Evolutionary conservation across 1,140 invertebrate genomes (phyloP).

Genomic region (Drepana arcuata): DNA sequence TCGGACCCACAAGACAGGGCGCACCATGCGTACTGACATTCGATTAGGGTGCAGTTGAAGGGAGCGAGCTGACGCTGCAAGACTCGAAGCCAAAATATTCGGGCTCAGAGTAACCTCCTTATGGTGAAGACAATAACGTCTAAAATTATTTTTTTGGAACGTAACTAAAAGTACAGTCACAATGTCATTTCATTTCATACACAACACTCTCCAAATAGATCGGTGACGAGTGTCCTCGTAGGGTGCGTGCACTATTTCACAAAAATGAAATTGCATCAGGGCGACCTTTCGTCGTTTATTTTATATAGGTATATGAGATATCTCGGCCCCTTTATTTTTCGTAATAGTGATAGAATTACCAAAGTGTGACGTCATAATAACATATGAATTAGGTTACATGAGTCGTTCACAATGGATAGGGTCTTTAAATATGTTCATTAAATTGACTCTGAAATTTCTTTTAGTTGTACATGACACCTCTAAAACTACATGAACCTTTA

Average conservation of each 20-base stretch:
- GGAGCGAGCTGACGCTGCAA: conserved; percentile 59
- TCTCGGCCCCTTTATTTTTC: too few relatives aligned
- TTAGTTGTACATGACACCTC: too few relatives aligned
- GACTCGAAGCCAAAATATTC: conserved; percentile 25
- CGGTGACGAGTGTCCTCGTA: conserved; percentile 50
- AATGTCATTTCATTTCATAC: conserved; percentile 65
- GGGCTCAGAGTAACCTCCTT: conserved; percentile 7
- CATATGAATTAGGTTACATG: too few relatives aligned
- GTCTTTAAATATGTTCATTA: too few relatives aligned
- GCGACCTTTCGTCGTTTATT: conserved; percentile 24
- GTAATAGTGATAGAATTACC: too few relatives aligned
- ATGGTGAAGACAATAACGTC: conserved; percentile 13
- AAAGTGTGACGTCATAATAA: too few relatives aligned
- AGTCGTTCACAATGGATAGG: too few relatives aligned
- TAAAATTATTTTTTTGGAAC: conserved; percentile 4
- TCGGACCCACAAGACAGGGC: conserved; percentile 50
- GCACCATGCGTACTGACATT: conserved; percentile 60
- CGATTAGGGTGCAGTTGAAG: conserved; percentile 65
- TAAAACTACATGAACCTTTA: too few relatives aligned
- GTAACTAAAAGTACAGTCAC: conserved; percentile 22
- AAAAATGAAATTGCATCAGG: conserved; percentile 67
- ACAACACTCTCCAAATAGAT: conserved; percentile 63
- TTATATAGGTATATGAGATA: too few relatives aligned
- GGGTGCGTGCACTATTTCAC: conserved; percentile 56
- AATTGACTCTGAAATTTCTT: too few relatives aligned